A percentile compares a stretch with the other conserved stretches of the same genome.
Evolutionary conservation across 2,888 invertebrate species (phyloP).

Genomic region (Tryphoninae sp.): DNA sequence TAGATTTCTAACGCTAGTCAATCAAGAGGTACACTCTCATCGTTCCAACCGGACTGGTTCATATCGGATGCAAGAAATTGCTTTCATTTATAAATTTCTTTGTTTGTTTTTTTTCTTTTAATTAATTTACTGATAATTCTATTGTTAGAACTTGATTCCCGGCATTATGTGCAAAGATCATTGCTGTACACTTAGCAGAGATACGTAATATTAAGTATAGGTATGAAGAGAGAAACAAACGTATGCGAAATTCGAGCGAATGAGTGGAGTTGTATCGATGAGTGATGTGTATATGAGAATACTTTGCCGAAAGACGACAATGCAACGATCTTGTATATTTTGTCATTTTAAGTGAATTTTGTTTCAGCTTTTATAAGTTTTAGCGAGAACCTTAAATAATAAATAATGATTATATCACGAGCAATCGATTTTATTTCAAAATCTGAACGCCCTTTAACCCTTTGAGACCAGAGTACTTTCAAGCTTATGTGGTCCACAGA

Average conservation of each 20-base stretch:
- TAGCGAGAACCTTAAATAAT: constrained; percentile 48
- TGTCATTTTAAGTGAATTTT: not conserved
- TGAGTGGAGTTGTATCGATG: not conserved
- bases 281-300: not conserved
- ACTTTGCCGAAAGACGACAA: not conserved
- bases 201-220: constrained; percentile 7
- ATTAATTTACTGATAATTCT: constrained; percentile 6
- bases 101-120: no score
- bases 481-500: no score
- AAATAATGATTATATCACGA: constrained; percentile 33
- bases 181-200: not conserved
- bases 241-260: constrained; percentile 3
- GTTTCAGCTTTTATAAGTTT: constrained; percentile 33
- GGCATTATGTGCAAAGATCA: not conserved
- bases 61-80: not conserved
- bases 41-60: not conserved
- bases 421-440: not conserved
- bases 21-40: constrained; percentile 1
- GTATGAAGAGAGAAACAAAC: not conserved
- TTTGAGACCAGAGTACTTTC: no score
- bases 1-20: constrained; percentile 40
- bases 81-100: not conserved
- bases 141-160: not conserved
- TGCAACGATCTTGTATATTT: constrained; percentile 12
- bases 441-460: not conserved